Base-by-base conservation (phyloP, 2,888 invertebrate genomes). In the Drosophila glabriapex region DNA sequence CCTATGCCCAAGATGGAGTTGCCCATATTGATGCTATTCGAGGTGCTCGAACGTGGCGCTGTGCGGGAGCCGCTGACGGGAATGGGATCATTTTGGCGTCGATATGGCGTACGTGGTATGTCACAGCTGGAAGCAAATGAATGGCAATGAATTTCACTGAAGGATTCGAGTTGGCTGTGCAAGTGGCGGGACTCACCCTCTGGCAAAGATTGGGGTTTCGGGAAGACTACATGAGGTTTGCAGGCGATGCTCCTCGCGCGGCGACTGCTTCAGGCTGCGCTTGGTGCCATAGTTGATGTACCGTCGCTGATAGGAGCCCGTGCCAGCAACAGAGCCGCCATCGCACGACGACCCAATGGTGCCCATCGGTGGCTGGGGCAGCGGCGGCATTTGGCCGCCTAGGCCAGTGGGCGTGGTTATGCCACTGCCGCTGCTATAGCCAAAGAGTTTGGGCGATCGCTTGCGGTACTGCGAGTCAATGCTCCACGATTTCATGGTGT, bases 141-240 rank as follows among this genome's bases (percentile, higher is more conserved):
- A 12, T 35, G 2, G 12, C 19, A 7, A 54, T 25, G 9, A n/a
- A n/a, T 1, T 12, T n/a, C 14, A 25, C 5, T 9, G 19, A 19
- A n/a, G 6, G 4, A 25, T 33, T 19, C 1, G 19, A 53, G 41
- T 9, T 6, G 2, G 4, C 29, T 6, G 19, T 6, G 19, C 35
- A 22, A 22, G 9, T 25, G 10, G 25, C 1, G 6, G 25, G 7
- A 5, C 72, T 73, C 76, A 93, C 93, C 97, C 97, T 80, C 97
- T 95, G 5, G 97, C 97, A 93, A 97, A 97, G 74, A 97, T 97
- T 1, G 97, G 97, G 1, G 97, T 97, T 94, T 97, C 97, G n/a
- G 97, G 97, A 69, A 97, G 94, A 89, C 97, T 97, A 83, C 97
- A 97, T 1, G 97, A 97, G 5, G 97, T 97, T 93, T 97, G 97